Evolutionary conservation across 2,888 invertebrate genomes (phyloP).

Genomic region (Altica lythri): DNA sequence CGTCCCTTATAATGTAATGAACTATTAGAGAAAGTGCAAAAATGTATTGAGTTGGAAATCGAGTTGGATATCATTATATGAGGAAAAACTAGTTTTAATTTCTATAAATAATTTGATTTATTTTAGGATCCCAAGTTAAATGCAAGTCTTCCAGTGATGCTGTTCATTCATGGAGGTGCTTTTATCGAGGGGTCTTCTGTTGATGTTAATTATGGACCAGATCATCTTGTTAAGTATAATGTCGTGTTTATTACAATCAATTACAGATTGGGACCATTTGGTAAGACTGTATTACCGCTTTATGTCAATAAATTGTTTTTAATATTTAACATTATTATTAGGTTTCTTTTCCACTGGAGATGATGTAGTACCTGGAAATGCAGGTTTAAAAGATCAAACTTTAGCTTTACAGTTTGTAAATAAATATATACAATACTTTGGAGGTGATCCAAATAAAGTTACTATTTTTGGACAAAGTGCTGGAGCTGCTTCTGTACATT

Average conservation of each 20-base stretch:
- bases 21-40: no score
- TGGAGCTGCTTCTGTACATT: constrained; percentile 47
- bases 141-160: constrained; percentile 52
- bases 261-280: constrained; percentile 72
- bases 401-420: constrained; percentile 45
- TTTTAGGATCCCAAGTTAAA: constrained; percentile 34
- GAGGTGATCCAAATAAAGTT: constrained; percentile 46
- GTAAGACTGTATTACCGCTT: constrained; percentile 49
- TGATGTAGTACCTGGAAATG: constrained; percentile 46
- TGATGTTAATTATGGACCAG: constrained; percentile 43
- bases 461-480: constrained; percentile 50
- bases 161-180: constrained; percentile 56
- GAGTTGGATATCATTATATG: no score
- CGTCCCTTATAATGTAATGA: no score
- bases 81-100: background rate
- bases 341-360: constrained; percentile 53
- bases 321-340: constrained; percentile 1
- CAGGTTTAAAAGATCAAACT: constrained; percentile 49
- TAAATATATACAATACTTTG: constrained; percentile 45
- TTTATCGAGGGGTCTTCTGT: constrained; percentile 50
- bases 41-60: no score
- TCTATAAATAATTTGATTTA: no score
- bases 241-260: constrained; percentile 70
- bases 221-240: constrained; percentile 64
- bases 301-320: background rate